A percentile compares a stretch with the other conserved stretches of the same genome.
phyloP scores from a whole-genome alignment of 2,797 vertebrate genomes.

The Ceryle rudis region DNA sequence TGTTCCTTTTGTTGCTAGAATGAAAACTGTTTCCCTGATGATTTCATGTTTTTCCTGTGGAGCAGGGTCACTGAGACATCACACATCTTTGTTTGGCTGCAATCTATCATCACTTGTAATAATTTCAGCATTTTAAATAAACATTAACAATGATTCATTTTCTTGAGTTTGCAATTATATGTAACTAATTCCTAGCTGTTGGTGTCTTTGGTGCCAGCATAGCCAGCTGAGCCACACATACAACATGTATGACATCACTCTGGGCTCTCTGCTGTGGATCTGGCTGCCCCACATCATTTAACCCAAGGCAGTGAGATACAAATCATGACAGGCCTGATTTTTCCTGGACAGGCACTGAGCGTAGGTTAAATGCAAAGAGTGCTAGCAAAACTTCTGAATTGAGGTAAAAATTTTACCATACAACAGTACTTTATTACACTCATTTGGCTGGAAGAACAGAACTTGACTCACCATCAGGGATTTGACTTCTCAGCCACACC shows the following conservation, averaged over 20 bases:
- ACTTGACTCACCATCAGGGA: background rate
- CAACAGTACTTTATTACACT: background rate
- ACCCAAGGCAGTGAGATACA: rapidly evolving
- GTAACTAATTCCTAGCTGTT: background rate
- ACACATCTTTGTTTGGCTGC: background rate
- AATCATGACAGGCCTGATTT: background rate
- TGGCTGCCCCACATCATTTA: background rate
- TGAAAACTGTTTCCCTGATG: background rate
- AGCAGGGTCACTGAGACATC: background rate
- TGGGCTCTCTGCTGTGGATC: background rate
- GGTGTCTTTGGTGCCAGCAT: background rate
- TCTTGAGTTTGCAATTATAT: background rate
- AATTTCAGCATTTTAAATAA: slow-evolving; percentile 6
- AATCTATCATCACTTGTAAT: background rate
- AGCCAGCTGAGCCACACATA: background rate
- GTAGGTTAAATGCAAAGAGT: background rate
- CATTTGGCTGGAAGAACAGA: background rate
- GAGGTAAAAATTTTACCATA: background rate
- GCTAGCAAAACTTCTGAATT: background rate
- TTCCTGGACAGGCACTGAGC: background rate
- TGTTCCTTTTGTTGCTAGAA: background rate
- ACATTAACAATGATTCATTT: slow-evolving; percentile 11
- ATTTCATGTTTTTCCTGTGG: background rate
- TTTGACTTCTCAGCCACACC: background rate
- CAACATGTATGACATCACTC: rapidly evolving